These are phyloP conservation scores for Rhabdomys dilectus DNA, from an alignment of 2,113 vertebrate species.

Conservation along the genomic window DNA sequence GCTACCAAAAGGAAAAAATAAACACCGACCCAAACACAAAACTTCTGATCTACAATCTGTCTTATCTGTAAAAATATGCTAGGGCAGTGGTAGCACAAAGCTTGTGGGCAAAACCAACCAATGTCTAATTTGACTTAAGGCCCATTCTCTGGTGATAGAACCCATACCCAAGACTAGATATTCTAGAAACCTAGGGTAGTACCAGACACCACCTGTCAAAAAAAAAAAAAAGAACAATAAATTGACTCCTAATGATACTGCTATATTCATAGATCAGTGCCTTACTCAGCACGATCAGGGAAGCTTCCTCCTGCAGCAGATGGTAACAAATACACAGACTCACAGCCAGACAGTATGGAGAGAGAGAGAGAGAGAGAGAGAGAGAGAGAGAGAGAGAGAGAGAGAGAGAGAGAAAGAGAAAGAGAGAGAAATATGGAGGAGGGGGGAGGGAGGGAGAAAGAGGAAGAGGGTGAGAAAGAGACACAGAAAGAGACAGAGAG, in stretches of 20 bases:
- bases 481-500: rapidly evolving
- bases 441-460: background rate
- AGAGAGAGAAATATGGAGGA: no score
- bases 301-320: background rate
- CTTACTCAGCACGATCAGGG: background rate
- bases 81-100: background rate
- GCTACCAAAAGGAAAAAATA: background rate
- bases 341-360: background rate
- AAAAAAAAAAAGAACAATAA: background rate
- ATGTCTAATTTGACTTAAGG: background rate
- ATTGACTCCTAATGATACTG: background rate
- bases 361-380: background rate
- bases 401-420: background rate
- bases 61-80: background rate
- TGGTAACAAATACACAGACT: background rate
- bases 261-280: background rate
- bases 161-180: background rate
- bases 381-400: background rate
- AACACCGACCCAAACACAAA: background rate
- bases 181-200: background rate
- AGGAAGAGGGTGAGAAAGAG: background rate
- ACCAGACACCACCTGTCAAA: background rate
- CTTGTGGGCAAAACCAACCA: background rate
- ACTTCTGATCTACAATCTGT: background rate
- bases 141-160: background rate